Base-by-base conservation (phyloP, 2,797 vertebrate species). In the Amniataba percoides region DNA sequence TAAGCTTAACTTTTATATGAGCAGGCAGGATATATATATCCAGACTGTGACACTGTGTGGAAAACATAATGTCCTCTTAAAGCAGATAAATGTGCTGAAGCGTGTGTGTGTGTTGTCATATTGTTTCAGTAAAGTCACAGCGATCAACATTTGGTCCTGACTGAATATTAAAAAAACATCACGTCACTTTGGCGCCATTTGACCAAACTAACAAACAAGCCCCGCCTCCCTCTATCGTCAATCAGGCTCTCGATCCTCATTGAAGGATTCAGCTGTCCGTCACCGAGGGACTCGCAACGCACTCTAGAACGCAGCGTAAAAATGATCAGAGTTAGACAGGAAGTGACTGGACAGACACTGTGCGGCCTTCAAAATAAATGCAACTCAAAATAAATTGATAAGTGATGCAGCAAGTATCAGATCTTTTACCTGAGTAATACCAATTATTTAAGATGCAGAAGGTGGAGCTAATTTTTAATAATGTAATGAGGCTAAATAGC, bases 101-200 rank as follows among this genome's bases (percentile, higher is more conserved):
- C 0, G 2, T 31, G 0, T 12, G 25, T 52, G 25, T 52, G 5
- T 0, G 21, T 46, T 48, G 5, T 45, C 27, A 31, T 5, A 31
- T 31, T 31, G 27, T 2, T 31, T 31, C 27, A 3, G 27, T 31
- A 31, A 31, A 31, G 27, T 27, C 27, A 27, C 5, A 1, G 18
- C 10, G 18, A 13, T 27, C 18, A 2, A 49, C 16, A 2, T 23
- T n/a, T 19, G 0, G 3, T 16, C 11, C 23, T 46, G 5, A 16
- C 4, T 0, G 2, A 39, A 57, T 23, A 25, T 49, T 31, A 31
- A 16, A 42, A 3, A 2, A 19, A 0, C 4, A 1, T 11, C 14
- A 25, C 6, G 31, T 60, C 34, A 64, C 27, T 89, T 90, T 91
- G 86, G 87, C 88, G 90, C 88, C 89, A 70, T 80, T 75, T 81